Conservation (phyloP, 2,113 vertebrate genomes). For the Sylvia atricapilla region DNA sequence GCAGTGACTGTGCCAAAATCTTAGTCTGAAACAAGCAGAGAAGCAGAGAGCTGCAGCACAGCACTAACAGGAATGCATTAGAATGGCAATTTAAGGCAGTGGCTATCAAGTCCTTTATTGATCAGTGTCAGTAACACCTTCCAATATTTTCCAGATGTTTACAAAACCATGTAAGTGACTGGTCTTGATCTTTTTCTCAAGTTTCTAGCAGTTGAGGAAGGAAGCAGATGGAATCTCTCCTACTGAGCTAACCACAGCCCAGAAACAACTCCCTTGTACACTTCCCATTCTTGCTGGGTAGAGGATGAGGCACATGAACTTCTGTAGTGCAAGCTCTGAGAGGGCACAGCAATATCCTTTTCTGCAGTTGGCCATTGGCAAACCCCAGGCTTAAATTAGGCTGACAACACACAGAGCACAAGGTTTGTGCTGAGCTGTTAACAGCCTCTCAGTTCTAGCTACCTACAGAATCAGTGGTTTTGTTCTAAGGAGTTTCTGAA, state of each 20-base stretch:
- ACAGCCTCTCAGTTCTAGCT: not conserved
- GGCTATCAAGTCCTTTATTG: not conserved
- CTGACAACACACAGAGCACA: not conserved
- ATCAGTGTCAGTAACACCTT: not conserved
- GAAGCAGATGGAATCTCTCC: not conserved
- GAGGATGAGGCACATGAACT: not conserved
- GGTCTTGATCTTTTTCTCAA: not conserved
- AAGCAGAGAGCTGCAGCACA: not conserved
- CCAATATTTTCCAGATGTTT: not conserved
- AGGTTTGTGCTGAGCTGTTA: not conserved
- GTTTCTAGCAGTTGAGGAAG: not conserved
- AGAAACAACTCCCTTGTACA: not conserved
- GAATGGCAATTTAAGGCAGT: not conserved
- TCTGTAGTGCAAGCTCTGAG: not conserved
- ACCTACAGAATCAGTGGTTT: not conserved
- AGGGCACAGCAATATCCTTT: not conserved
- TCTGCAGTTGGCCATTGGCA: not conserved
- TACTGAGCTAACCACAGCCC: not conserved
- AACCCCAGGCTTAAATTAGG: not conserved
- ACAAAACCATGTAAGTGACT: not conserved
- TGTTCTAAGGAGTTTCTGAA: not conserved
- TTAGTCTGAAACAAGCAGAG: not conserved
- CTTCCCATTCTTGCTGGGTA: not conserved
- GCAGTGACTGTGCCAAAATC: fast-evolving
- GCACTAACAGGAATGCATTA: not conserved